Conservation (phyloP, 1,140 invertebrate genomes). For the Maniola jurtina region DNA sequence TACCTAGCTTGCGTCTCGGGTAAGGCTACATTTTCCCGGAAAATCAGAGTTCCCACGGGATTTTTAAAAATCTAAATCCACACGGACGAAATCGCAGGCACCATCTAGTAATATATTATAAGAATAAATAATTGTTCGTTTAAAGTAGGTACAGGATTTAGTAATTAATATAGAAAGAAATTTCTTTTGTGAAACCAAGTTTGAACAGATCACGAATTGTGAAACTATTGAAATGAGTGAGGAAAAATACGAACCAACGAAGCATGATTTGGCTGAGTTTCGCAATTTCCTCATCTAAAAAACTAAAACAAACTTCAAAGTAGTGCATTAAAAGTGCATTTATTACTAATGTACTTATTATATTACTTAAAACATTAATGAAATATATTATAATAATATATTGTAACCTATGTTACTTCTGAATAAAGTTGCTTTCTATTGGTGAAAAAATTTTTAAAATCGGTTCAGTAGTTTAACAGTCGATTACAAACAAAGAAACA, state of each 20-base stretch:
- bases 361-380: not conserved
- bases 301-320: not conserved
- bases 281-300: constrained; percentile 15
- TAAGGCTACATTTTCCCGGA: no score
- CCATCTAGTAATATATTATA: no score
- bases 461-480: no score
- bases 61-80: no score
- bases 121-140: no score
- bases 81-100: no score
- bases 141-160: not conserved
- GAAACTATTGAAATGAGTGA: constrained; percentile 1
- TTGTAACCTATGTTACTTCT: no score
- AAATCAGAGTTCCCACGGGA: no score
- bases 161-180: not conserved
- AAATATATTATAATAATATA: not conserved
- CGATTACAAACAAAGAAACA: no score
- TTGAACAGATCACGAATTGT: not conserved
- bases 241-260: constrained; percentile 7
- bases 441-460: no score
- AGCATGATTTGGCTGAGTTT: constrained; percentile 21
- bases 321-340: not conserved
- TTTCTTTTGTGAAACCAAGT: not conserved
- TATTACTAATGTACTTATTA: not conserved
- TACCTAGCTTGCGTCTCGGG: no score
- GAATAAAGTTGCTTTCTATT: no score